A percentile compares a stretch with the other conserved stretches of the same genome.
These are phyloP conservation scores for Pseudotriccus pelzelni DNA, from an alignment of 2,797 vertebrate species.

Conservation along the genomic window DNA sequence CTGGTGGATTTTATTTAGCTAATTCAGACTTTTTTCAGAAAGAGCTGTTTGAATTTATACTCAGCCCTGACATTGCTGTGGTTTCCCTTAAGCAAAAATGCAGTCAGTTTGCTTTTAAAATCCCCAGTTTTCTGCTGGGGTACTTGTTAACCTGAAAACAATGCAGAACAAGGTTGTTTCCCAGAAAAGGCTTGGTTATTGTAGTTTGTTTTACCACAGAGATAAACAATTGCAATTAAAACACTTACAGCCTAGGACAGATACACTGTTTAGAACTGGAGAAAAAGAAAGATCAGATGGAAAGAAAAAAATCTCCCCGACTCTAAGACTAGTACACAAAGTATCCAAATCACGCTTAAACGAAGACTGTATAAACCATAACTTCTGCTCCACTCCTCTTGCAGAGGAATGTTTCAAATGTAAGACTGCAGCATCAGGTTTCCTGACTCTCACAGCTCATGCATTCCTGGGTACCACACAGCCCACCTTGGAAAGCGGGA, in stretches of 20 bases:
- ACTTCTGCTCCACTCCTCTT: background rate
- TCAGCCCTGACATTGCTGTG: background rate
- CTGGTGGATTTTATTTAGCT: background rate
- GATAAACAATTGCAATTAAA: background rate
- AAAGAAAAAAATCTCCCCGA: background rate
- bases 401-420: background rate
- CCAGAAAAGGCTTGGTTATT: background rate
- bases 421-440: constrained; percentile 11
- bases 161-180: background rate
- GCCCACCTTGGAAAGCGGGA: background rate
- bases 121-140: background rate
- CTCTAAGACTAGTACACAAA: background rate
- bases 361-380: background rate
- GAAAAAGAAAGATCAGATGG: background rate
- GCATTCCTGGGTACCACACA: background rate
- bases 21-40: background rate
- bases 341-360: background rate
- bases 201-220: background rate
- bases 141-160: background rate
- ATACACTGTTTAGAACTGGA: background rate
- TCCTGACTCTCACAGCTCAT: background rate
- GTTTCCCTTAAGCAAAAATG: background rate
- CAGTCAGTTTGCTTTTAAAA: background rate
- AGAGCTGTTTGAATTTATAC: background rate
- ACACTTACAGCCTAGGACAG: background rate